These are phyloP conservation scores for Nomada fabriciana DNA, from an alignment of 2,888 invertebrate species.

Conservation along the genomic window DNA sequence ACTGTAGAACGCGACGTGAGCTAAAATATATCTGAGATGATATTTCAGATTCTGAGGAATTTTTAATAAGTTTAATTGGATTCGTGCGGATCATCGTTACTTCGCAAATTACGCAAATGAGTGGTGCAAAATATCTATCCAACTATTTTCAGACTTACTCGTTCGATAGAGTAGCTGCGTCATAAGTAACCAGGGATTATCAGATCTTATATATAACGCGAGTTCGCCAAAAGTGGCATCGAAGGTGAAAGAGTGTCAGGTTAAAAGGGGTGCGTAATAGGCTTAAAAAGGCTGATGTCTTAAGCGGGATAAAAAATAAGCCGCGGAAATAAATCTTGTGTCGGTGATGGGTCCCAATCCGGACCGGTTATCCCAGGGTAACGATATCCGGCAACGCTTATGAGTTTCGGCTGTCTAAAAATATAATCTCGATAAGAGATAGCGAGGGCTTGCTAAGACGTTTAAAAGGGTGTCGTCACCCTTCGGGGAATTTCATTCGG, in stretches of 20 bases:
- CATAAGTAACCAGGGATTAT: slow-evolving; percentile 39
- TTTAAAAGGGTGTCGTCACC: slow-evolving; percentile 33
- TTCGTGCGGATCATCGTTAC: too few relatives aligned
- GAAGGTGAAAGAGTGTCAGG: slow-evolving; percentile 34
- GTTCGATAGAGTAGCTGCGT: slow-evolving; percentile 34
- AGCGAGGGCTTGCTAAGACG: slow-evolving; percentile 7
- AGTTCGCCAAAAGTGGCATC: slow-evolving; percentile 18
- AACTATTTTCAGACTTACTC: slow-evolving; percentile 36
- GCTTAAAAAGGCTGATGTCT: slow-evolving; percentile 71
- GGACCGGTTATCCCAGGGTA: slow-evolving; percentile 23
- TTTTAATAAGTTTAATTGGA: too few relatives aligned
- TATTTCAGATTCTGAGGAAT: too few relatives aligned
- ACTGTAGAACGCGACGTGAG: too few relatives aligned
- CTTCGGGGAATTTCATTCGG: slow-evolving; percentile 30
- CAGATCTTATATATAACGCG: slow-evolving; percentile 43
- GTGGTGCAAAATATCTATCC: slow-evolving; percentile 12
- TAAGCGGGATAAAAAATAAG: slow-evolving; percentile 68
- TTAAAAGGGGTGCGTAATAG: slow-evolving; percentile 68
- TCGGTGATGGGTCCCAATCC: slow-evolving; percentile 11
- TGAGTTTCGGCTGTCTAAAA: slow-evolving; percentile 51
- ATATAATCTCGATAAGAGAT: slow-evolving; percentile 56
- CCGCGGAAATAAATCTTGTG: slow-evolving; percentile 68
- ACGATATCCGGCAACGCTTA: slow-evolving; percentile 53
- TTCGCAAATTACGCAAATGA: too few relatives aligned
- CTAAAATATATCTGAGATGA: too few relatives aligned